phyloP scores from a whole-genome alignment of 37 sponge, comb jelly and placozoan species.

The Mnemiopsis leidyi region DNA sequence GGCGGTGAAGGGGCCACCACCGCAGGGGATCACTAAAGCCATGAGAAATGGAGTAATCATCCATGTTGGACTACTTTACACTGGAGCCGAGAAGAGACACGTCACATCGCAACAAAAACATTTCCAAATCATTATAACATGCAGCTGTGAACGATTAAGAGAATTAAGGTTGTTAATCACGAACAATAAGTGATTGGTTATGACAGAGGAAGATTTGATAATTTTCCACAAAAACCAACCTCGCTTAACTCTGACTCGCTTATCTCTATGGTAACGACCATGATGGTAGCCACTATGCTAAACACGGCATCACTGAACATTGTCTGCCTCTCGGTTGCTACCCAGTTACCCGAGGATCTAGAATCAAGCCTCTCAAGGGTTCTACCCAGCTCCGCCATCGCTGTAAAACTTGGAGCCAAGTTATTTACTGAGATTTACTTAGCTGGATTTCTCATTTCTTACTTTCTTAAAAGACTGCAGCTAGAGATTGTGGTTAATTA shows the following conservation, averaged over 20 bases:
- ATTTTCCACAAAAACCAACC: no score
- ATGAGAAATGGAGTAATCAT: neutral
- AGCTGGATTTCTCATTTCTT: no score
- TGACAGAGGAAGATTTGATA: no score
- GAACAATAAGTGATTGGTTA: neutral
- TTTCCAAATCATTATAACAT: neutral
- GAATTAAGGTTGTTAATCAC: no score
- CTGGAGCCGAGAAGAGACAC: no score
- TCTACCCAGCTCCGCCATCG: neutral
- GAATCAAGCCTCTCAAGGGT: neutral
- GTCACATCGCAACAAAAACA: neutral
- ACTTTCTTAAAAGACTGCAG: no score
- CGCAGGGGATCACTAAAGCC: conserved; percentile 26
- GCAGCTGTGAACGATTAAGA: neutral
- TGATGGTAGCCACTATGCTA: conserved; percentile 52
- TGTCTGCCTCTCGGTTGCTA: neutral
- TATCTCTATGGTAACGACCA: conserved; percentile 13
- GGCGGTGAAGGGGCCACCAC: conserved; percentile 46
- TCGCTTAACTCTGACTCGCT: neutral
- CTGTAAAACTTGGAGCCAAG: no score
- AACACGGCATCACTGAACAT: conserved; percentile 63
- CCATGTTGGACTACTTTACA: neutral
- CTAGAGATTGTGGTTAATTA: no score
- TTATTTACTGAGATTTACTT: no score
- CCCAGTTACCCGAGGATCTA: neutral